Evolutionary conservation across 2,888 invertebrate genomes (phyloP).

Genomic region (Drosophila lutescens): DNA sequence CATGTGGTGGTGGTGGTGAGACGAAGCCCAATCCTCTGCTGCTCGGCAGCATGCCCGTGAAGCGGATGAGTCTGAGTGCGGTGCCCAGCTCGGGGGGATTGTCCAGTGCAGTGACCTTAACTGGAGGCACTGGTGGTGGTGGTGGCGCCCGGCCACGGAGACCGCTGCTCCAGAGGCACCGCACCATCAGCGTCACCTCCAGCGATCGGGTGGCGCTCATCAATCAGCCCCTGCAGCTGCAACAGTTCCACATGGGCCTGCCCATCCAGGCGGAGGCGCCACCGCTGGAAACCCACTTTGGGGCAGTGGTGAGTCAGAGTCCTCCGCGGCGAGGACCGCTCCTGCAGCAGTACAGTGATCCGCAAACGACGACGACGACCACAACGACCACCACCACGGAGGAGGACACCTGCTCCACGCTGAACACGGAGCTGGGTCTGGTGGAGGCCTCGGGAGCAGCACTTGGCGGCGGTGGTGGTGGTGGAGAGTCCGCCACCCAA

Average conservation of each 20-base stretch:
- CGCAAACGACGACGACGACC: conserved; percentile 81
- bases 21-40: conserved; percentile 16
- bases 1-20: neutral
- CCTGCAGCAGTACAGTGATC: conserved; percentile 83
- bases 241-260: conserved; percentile 64
- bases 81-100: conserved; percentile 28
- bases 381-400: conserved; percentile 81
- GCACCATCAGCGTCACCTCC: conserved; percentile 80
- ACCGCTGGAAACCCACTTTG: conserved; percentile 82
- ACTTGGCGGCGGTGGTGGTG: conserved; percentile 5
- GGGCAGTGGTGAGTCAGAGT: conserved; percentile 73
- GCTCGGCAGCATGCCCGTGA: conserved; percentile 46
- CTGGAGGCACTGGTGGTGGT: conserved; percentile 32
- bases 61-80: conserved; percentile 70
- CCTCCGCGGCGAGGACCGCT: conserved; percentile 79
- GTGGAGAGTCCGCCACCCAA: conserved; percentile 63
- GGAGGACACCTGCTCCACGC: conserved; percentile 83
- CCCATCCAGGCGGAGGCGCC: conserved; percentile 60
- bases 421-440: conserved; percentile 81
- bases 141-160: conserved; percentile 67
- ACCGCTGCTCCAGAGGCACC: conserved; percentile 81
- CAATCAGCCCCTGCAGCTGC: conserved; percentile 62
- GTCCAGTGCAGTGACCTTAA: neutral
- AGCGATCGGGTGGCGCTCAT: conserved; percentile 76
- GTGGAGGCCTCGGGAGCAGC: conserved; percentile 33